Conservation (phyloP, 2,888 invertebrate species). For the Neoitamus cyanurus region DNA sequence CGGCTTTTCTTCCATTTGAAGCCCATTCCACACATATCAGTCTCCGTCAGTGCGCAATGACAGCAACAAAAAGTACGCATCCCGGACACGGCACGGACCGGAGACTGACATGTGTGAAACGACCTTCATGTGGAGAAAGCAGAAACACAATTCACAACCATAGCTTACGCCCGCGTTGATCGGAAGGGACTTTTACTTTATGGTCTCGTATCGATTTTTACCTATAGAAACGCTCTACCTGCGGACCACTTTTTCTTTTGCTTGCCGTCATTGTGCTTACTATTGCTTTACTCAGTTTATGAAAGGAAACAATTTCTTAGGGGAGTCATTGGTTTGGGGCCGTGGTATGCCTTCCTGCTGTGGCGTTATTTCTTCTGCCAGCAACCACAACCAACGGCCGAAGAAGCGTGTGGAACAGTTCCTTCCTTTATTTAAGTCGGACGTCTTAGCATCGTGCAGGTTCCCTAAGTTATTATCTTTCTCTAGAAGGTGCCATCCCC, state of each 20-base stretch:
- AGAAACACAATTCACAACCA: no score
- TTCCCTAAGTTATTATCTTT: neutral
- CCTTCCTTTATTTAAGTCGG: neutral
- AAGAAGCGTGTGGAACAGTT: neutral
- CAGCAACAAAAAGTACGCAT: no score
- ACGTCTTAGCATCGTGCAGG: neutral
- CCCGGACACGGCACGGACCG: no score
- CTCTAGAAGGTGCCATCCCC: neutral
- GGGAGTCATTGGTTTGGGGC: neutral
- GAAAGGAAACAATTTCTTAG: neutral
- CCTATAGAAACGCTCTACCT: neutral
- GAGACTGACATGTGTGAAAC: no score
- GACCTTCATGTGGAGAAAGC: no score
- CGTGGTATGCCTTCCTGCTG: neutral
- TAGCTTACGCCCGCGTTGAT: no score
- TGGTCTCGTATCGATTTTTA: neutral
- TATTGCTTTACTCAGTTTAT: neutral
- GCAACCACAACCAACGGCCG: neutral
- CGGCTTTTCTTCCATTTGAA: no score
- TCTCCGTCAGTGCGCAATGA: no score
- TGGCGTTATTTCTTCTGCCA: neutral
- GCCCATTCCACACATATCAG: no score
- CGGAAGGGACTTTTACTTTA: neutral
- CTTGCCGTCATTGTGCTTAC: neutral
- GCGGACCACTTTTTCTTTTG: neutral